Evolutionary conservation across 2,888 invertebrate genomes (phyloP), one percentile per base, ranked within the genome.

Genomic region (Andricus curvator): DNA sequence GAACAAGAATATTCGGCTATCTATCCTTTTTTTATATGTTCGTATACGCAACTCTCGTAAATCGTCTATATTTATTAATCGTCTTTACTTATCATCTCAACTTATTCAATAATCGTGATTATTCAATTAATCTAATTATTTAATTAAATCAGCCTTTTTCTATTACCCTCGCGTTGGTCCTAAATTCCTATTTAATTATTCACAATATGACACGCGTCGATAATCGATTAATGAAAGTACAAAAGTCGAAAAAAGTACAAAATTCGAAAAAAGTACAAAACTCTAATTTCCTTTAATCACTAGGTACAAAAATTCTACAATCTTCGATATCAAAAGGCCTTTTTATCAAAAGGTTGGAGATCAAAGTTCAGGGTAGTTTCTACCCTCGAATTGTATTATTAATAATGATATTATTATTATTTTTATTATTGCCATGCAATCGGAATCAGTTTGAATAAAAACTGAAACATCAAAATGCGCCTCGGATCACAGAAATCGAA

Each of bases 141-240:
- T 37, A 51, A 78, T 85, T 84, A 83, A 82, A 86, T 88, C 87
- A 88, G 87, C 86, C 86, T 88, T 87, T 85, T 86, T 86, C 83
- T 82, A 85, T 86, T 83, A 85, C 82, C 83, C 81, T 84, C 81
- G 67, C 62, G 80, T 81, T 65, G 70, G 65, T 82, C 74, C 67
- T 82, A 79, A 80, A 78, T 33, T 60, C 20, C 56, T 74, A 74
- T n/a, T 29, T 37, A 74, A 81, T 60, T 80, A 83, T 83, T 85
- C 83, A 84, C 85, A 85, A 79, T 85, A 85, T 84, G 79, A 85
- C 84, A 85, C 84, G 74, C 74, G 74, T 74, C 56, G 74, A 74
- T 29, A 51, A 37, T 74, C 48, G 44, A 51, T 56, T 51, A 33
- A 44, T 8, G 13, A 17, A 60, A 74, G 56, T 74, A 74, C n/a